phyloP scores from a whole-genome alignment of 2,797 vertebrate genomes.

The Synaphobranchus kaupii region DNA sequence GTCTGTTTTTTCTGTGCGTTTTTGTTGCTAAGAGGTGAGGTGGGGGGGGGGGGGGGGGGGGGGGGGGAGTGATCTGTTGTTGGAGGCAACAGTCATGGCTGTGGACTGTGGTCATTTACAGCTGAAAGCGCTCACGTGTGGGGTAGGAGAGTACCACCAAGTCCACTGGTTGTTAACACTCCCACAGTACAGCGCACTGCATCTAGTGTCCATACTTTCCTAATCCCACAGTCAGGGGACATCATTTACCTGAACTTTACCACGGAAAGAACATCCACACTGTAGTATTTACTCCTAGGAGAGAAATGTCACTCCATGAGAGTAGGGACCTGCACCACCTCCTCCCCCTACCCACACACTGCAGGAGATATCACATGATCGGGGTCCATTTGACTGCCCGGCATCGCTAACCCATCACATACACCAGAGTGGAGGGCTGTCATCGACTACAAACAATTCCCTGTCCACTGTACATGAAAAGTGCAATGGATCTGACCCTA shows the following conservation, averaged over 20 bases:
- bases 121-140: not conserved
- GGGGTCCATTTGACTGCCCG: not conserved
- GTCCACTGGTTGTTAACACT: not conserved
- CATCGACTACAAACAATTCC: not conserved
- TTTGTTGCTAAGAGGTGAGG: slow-evolving; percentile 12
- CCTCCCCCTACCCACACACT: not conserved
- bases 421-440: not conserved
- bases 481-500: not conserved
- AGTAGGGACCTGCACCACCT: not conserved
- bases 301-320: too few species aligned
- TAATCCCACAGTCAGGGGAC: not conserved
- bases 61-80: slow-evolving; percentile 14
- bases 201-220: not conserved
- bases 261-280: not conserved
- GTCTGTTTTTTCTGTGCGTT: not conserved
- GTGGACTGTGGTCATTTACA: not conserved
- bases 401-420: not conserved
- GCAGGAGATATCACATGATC: not conserved
- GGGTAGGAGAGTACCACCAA: not conserved
- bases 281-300: too few species aligned
- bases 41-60: slow-evolving; percentile 32
- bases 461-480: not conserved
- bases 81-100: not conserved
- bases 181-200: not conserved
- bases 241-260: not conserved